Base-by-base conservation (phyloP, 2,113 vertebrate species). In the Scortum barcoo region DNA sequence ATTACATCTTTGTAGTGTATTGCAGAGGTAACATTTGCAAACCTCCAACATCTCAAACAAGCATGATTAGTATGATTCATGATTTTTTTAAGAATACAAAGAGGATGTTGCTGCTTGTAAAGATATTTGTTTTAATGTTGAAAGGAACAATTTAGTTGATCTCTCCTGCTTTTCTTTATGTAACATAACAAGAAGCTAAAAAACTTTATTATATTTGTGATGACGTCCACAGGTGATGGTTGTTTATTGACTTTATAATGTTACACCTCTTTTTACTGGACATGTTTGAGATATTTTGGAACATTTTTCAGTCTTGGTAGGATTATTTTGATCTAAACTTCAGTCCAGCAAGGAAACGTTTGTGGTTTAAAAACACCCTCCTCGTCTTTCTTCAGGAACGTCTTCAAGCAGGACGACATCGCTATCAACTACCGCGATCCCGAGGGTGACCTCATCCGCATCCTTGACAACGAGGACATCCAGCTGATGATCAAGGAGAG, bases 351-450 rank as follows among this genome's bases (percentile, higher is more conserved):
- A n/a, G n/a, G n/a, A n/a, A n/a, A n/a, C n/a, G n/a, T n/a, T n/a
- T n/a, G n/a, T n/a, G n/a, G n/a, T n/a, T n/a, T n/a, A n/a, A 19
- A 24, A 13, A 11, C 42, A 40, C 26, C 7, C 5, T 63, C 24
- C 7, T 14, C 44, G 9, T 68, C 72, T 83, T 56, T 22, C 19
- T 28, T 42, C 88, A 99, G 98, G 87, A 79, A 89, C 10, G 95
- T 98, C 65, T 99, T 99, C 93, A 90, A 94, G 71, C 79, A 78
- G 65, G 91, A 96, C 0, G 95, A 97, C 87, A 92, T 99, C 0
- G 95, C 93, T 48, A 67, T 99, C 57, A 99, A 99, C 91, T 99
- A 98, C 89, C 95, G 91, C 5, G 98, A 99, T 71, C 40, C 81
- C 0, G 95, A 96, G 0, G 98, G 97, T 0, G 98, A 99, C 68